Base-by-base conservation (phyloP, 2,888 invertebrate genomes). In the Drosophila testacea region DNA sequence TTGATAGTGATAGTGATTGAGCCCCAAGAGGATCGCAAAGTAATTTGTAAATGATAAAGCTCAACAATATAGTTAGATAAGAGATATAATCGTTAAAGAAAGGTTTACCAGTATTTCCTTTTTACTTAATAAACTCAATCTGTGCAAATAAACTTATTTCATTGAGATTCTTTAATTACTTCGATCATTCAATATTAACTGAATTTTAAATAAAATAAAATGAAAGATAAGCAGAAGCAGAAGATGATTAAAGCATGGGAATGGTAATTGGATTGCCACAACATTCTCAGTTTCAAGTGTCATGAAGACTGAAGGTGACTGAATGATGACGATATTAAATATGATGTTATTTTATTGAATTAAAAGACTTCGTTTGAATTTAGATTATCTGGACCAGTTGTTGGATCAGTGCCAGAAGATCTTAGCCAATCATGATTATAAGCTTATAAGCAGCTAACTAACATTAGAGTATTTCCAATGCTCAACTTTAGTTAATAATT, bases 381-480 rank as follows among this genome's bases (percentile, higher is more conserved):
- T 22, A 32, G 44, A 41, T 16, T 6, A 4, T 16, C 13, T 39
- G 39, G 10, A 16, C 16, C 30, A 54, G 16, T 41, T 16, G 13
- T 6, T 5, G 4, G 5, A 13, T n/a, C 13, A 54, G 16, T 41
- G 30, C 16, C 42, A 42, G 22, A 34, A 7, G 11, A 61, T 52
- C 46, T 10, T 9, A 32, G n/a, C 28, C 41, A 42, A 55, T 41
- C 46, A 42, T 55, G 34, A 57, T n/a, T n/a, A n/a, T 52, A 7
- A 30, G 34, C 48, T 30, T 34, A 47, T 32, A 46, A 46, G 38
- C 68, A 48, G 28, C 36, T 39, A 38, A 42, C 48, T 39, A 50
- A 27, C 47, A 69, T 32, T 7, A 41, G 36, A 52, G 38, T 47
- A 22, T 22, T 13, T 9, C 11, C n/a, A 34, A 28, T 42, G n/a